A percentile compares a stretch with the other conserved stretches of the same genome.
These are phyloP conservation scores for Drosophila takahashii DNA, from an alignment of 1,140 invertebrate genomes.

Conservation along the genomic window DNA sequence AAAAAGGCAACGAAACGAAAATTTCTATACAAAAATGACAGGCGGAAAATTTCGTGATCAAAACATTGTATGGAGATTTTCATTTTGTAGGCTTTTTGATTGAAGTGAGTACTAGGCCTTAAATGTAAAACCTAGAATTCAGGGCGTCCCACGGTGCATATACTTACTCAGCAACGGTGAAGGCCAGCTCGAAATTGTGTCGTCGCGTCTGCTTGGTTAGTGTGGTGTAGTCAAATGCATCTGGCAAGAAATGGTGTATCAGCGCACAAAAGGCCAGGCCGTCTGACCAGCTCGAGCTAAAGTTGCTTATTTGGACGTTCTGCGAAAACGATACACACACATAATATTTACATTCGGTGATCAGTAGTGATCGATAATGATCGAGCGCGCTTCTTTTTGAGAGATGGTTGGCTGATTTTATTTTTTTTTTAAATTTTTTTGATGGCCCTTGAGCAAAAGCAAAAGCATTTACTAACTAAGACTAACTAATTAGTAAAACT, in stretches of 20 bases:
- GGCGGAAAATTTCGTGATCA: too few relatives aligned
- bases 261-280: slow-evolving; percentile 98
- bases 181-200: slow-evolving; percentile 98
- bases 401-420: slow-evolving; percentile 6
- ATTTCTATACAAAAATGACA: too few relatives aligned
- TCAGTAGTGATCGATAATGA: background rate
- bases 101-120: too few relatives aligned
- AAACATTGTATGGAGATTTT: too few relatives aligned
- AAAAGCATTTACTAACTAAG: slow-evolving; percentile 37
- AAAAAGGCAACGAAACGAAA: too few relatives aligned
- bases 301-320: slow-evolving; percentile 98
- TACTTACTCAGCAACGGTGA: slow-evolving; percentile 98
- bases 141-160: background rate
- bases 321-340: slow-evolving; percentile 49
- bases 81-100: too few relatives aligned
- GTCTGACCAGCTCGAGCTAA: slow-evolving; percentile 98
- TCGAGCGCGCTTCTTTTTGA: background rate
- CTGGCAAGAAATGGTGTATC: slow-evolving; percentile 97
- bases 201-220: slow-evolving; percentile 94
- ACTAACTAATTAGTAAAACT: slow-evolving; percentile 12
- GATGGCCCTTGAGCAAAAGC: slow-evolving; percentile 29
- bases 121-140: background rate
- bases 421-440: slow-evolving; percentile 12
- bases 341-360: slow-evolving; percentile 7
- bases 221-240: slow-evolving; percentile 96